These are phyloP conservation scores for Semaprochilodus insignis DNA, from an alignment of 2,797 vertebrate genomes.

Conservation along the genomic window DNA sequence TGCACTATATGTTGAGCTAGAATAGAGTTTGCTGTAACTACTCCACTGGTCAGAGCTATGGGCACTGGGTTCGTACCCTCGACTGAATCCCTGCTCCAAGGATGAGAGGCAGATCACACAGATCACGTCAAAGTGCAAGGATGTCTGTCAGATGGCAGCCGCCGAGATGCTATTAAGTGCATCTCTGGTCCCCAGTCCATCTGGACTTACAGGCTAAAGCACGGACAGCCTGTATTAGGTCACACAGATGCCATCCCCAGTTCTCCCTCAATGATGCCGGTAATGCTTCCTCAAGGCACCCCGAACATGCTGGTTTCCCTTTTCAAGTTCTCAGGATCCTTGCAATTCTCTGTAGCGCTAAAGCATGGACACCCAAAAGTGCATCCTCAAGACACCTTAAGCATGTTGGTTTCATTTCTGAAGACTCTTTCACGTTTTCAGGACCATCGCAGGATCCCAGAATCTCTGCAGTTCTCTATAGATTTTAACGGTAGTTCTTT, in stretches of 20 bases:
- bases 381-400: not conserved
- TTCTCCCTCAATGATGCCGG: conserved; percentile 11
- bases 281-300: not conserved
- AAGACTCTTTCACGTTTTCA: not conserved
- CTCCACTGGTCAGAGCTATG: not conserved
- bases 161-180: conserved; percentile 3
- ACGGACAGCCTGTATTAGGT: conserved; percentile 29
- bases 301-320: not conserved
- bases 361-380: not conserved
- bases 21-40: not conserved
- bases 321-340: not conserved
- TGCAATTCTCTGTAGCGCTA: not conserved
- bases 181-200: conserved; percentile 25
- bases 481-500: conserved; percentile 33
- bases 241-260: conserved; percentile 11
- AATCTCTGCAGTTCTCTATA: not conserved
- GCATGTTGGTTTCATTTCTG: not conserved
- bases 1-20: not conserved
- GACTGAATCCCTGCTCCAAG: conserved; percentile 30
- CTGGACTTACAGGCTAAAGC: conserved; percentile 33
- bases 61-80: conserved; percentile 13
- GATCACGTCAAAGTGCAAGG: conserved; percentile 9
- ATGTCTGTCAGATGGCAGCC: conserved; percentile 13
- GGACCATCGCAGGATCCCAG: not conserved
- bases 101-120: conserved; percentile 48